These are phyloP conservation scores for Campoplex nolae DNA, from an alignment of 2,888 invertebrate genomes.

Conservation along the genomic window DNA sequence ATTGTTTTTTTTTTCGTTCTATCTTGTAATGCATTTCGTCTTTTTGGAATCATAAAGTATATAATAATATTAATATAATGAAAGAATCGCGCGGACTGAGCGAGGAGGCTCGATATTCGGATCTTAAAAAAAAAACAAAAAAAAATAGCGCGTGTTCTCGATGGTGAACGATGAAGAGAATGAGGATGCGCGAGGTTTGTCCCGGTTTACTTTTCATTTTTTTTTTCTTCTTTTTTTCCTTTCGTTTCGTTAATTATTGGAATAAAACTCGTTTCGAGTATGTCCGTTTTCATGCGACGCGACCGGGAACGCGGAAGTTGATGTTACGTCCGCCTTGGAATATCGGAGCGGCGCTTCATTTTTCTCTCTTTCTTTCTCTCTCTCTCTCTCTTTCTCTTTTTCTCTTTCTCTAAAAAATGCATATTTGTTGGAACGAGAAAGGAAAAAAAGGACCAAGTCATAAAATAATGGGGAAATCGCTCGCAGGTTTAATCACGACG, in stretches of 20 bases:
- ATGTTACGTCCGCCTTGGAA: slow-evolving; percentile 77
- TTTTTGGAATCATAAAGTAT: slow-evolving; percentile 65
- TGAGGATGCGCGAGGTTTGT: slow-evolving; percentile 63
- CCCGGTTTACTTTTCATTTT: slow-evolving; percentile 42
- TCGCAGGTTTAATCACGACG: slow-evolving; percentile 62
- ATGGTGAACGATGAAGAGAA: slow-evolving; percentile 66
- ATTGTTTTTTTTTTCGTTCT: slow-evolving; percentile 38
- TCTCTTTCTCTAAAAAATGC: slow-evolving; percentile 32
- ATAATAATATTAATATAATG: slow-evolving; percentile 69
- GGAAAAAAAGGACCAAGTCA: slow-evolving; percentile 5
- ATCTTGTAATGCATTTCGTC: slow-evolving; percentile 59
- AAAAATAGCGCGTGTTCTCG: slow-evolving; percentile 61
- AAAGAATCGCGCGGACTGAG: slow-evolving; percentile 73
- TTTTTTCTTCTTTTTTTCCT: slow-evolving; percentile 29
- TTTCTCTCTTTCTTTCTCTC: slow-evolving; percentile 37
- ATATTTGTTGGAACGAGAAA: slow-evolving; percentile 17
- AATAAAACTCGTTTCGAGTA: slow-evolving; percentile 32
- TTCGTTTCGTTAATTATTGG: slow-evolving; percentile 10
- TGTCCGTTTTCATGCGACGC: slow-evolving; percentile 33
- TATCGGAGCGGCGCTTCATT: slow-evolving; percentile 37
- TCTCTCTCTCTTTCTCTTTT: slow-evolving; percentile 40
- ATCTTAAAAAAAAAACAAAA: slow-evolving; percentile 32
- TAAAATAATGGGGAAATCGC: slow-evolving; percentile 37
- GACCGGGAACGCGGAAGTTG: slow-evolving; percentile 76
- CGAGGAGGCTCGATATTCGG: slow-evolving; percentile 24